Percentiles rank a stretch among this genome's conserved stretches.
These are phyloP conservation scores for Mesembrinibis cayennensis DNA, from an alignment of 2,113 vertebrate genomes.

Conservation along the genomic window DNA sequence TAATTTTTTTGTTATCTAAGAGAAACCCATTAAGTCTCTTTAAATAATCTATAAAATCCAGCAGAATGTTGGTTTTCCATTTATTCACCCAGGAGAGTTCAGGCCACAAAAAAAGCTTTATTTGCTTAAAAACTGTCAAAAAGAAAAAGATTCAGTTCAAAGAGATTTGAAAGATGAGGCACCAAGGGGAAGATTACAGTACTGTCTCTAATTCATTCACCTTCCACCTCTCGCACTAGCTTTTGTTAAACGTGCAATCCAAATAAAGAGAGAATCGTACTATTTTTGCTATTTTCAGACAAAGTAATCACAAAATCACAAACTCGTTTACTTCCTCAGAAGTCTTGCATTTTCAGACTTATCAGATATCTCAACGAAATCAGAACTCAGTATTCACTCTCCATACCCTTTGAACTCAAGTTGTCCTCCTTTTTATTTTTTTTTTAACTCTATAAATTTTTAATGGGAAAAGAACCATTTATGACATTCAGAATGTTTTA, in stretches of 20 bases:
- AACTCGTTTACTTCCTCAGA: not conserved
- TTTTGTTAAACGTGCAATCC: not conserved
- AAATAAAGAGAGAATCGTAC: not conserved
- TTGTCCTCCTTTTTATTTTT: no score
- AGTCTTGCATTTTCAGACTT: not conserved
- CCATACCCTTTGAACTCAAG: not conserved
- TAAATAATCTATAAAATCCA: constrained; percentile 3
- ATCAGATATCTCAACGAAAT: not conserved
- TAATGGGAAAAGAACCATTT: not conserved
- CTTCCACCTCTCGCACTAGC: not conserved
- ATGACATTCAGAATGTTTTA: not conserved
- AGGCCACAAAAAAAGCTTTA: not conserved
- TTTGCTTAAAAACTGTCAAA: not conserved
- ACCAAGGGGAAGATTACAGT: not conserved
- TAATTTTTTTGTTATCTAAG: not conserved
- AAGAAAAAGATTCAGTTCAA: not conserved
- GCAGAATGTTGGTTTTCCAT: constrained; percentile 1
- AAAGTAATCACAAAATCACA: not conserved
- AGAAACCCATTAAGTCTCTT: not conserved
- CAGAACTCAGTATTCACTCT: not conserved
- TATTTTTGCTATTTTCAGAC: not conserved
- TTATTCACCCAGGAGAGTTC: not conserved
- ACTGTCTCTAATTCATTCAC: not conserved
- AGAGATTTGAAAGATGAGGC: not conserved
- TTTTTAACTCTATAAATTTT: not conserved